Evolutionary conservation across 2,797 vertebrate species (phyloP), one percentile per base, ranked within the genome.

Genomic region (Sandelia bainsii): DNA sequence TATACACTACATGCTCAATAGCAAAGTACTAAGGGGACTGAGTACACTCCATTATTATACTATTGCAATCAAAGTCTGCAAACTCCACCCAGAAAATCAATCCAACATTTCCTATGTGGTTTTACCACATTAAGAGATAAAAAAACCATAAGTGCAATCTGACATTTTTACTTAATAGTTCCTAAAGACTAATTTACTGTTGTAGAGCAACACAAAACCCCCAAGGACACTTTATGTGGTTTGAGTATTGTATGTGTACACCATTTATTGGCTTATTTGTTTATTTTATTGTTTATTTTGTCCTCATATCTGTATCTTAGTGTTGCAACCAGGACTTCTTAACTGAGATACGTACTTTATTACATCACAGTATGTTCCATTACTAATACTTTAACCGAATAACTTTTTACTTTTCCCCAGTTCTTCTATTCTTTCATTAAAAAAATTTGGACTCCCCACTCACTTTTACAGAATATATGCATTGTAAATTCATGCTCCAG

Each of bases 1-100:
- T 91, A 77, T 77, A 88, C 84, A 87, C 72, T 68, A 77, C 68
- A 87, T 79, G 77, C 70, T 88, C 86, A 76, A 70, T 62, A 82
- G 49, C 72, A 72, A 85, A 79, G 72, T 58, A 85, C 50, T 63
- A 67, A 77, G 69, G 72, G 59, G 63, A 58, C 53, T 52, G 74
- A 75, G 51, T 56, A 69, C 42, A 69, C 76, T 81, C 62, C 69
- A 84, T 83, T 90, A 87, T 86, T 84, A 80, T 69, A 79, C 69
- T 16, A 50, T 19, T 59, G 73, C 69, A 89, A 84, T 88, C 75
- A 81, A 84, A 83, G 78, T 79, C 77, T 46, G 74, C 68, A 81
- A 79, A 83, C 77, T 57, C 56, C 66, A 62, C 54, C 46, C 71
- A 44, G 53, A 79, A 68, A 87, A 78, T 85, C 79, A 60, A 84